A percentile compares a stretch with the other conserved stretches of the same genome.
Conservation (phyloP, 2,113 vertebrate species). For the Phasianus colchicus region DNA sequence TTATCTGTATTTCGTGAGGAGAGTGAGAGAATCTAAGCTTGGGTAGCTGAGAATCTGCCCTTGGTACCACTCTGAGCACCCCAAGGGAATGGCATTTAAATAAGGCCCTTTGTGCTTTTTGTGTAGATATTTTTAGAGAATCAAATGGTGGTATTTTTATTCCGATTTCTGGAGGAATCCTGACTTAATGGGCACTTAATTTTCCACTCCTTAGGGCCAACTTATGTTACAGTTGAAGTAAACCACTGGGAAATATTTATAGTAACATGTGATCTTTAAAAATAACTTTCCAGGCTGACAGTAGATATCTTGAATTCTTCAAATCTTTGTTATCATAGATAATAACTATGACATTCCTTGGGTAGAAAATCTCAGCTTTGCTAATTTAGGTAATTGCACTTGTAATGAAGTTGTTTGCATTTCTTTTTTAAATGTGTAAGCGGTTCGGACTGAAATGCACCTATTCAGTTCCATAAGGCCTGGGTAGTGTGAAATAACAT, state of each 20-base stretch:
- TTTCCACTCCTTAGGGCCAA: conserved; percentile 46
- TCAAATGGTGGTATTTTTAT: conserved; percentile 36
- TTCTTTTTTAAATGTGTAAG: neutral
- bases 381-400: neutral
- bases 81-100: neutral
- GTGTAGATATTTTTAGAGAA: conserved; percentile 44
- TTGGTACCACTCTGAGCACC: neutral
- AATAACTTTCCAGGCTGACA: conserved; percentile 22
- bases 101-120: conserved; percentile 16
- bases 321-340: neutral
- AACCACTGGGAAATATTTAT: conserved; percentile 53
- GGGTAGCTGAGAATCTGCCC: neutral
- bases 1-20: neutral
- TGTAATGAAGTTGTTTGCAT: neutral
- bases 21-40: neutral
- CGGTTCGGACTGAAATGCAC: neutral
- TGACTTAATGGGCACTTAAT: conserved; percentile 21
- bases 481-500: neutral
- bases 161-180: conserved; percentile 37
- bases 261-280: conserved; percentile 39
- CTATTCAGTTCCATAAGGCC: neutral
- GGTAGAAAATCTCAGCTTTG: neutral
- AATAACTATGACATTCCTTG: neutral
- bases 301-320: conserved; percentile 10
- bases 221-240: neutral